phyloP scores from a whole-genome alignment of 2,888 invertebrate genomes.

The Habroteleia sp. region DNA sequence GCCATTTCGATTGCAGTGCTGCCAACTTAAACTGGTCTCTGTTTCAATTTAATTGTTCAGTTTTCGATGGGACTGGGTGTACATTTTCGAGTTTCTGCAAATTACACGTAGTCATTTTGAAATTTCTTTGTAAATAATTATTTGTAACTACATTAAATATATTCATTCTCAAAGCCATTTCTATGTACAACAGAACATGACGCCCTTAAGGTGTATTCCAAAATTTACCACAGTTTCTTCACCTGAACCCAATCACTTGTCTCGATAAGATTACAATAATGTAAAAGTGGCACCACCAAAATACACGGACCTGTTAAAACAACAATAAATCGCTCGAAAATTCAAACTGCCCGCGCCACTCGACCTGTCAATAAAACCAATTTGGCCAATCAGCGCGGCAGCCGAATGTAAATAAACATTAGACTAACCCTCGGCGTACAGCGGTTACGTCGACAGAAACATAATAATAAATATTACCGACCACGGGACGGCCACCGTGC shows the following conservation, averaged over 20 bases:
- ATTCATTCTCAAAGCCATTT: too few relatives aligned
- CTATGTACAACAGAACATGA: too few relatives aligned
- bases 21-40: too few relatives aligned
- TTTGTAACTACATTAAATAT: too few relatives aligned
- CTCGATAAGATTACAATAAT: slow-evolving; percentile 49
- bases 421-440: background rate
- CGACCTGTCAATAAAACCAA: slow-evolving; percentile 24
- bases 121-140: too few relatives aligned
- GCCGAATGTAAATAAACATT: slow-evolving; percentile 2
- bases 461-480: background rate
- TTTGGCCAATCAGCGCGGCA: slow-evolving; percentile 2
- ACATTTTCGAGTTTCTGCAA: too few relatives aligned
- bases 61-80: too few relatives aligned
- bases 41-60: too few relatives aligned
- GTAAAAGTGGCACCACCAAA: slow-evolving; percentile 44
- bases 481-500: background rate
- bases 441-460: background rate
- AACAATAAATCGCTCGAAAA: slow-evolving; percentile 40
- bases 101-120: too few relatives aligned
- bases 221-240: slow-evolving; percentile 21
- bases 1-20: too few relatives aligned
- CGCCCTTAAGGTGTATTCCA: slow-evolving; percentile 17
- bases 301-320: slow-evolving; percentile 33
- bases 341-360: slow-evolving; percentile 14
- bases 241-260: slow-evolving; percentile 38